phyloP scores from a whole-genome alignment of 2,113 vertebrate genomes.

The Genyomyrus donnyi region DNA sequence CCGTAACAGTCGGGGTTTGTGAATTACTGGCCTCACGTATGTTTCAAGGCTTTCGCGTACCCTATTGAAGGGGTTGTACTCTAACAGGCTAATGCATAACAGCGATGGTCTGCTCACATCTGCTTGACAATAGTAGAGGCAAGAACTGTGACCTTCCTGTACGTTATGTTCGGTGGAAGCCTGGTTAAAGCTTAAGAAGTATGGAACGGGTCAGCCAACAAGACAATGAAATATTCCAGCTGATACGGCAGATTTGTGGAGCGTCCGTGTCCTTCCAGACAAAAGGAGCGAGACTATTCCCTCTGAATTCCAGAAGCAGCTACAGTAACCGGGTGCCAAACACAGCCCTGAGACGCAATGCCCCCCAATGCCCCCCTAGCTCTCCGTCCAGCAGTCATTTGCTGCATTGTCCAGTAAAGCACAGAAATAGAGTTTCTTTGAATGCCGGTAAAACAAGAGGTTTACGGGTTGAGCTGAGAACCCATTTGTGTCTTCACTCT shows the following conservation, averaged over 20 bases:
- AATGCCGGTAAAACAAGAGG: rapidly evolving
- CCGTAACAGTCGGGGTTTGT: neutral
- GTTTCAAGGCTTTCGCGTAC: neutral
- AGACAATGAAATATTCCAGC: neutral
- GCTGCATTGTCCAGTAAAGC: neutral
- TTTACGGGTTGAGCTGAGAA: neutral
- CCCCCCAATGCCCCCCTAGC: neutral
- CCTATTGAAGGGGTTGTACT: neutral
- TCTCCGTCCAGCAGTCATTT: neutral
- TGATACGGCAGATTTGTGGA: neutral
- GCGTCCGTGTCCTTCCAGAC: neutral
- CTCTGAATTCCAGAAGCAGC: neutral
- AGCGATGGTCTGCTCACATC: neutral
- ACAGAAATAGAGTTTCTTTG: neutral
- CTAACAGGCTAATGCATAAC: neutral
- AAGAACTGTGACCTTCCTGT: neutral
- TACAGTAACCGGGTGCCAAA: neutral
- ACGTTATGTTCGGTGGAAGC: neutral
- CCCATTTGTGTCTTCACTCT: neutral
- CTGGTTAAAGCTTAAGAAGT: neutral
- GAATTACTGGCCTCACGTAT: neutral
- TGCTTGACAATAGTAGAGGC: neutral
- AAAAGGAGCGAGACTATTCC: neutral
- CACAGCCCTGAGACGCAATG: neutral
- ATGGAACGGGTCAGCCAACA: neutral